Conservation (phyloP, 2,888 invertebrate genomes). For the Lasius fuliginosus region DNA sequence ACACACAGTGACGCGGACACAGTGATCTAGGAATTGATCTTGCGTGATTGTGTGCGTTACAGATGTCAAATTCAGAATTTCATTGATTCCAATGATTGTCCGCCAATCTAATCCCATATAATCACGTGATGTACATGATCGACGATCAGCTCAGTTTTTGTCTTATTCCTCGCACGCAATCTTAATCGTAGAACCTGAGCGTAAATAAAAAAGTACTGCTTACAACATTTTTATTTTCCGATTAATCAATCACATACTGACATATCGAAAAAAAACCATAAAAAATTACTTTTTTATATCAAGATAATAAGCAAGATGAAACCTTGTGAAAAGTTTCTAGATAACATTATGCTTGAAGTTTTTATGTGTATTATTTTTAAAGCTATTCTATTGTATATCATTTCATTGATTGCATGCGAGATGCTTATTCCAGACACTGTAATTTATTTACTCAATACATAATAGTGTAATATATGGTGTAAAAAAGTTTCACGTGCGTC, state of each 20-base stretch:
- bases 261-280: not conserved
- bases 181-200: not conserved
- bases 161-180: conserved; percentile 14
- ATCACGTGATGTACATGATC: conserved; percentile 43
- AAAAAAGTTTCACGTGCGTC: not conserved
- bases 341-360: not conserved
- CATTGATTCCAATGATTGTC: conserved; percentile 66
- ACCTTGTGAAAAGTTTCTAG: not conserved
- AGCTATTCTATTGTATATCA: not conserved
- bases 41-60: not conserved
- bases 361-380: not conserved
- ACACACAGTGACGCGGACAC: conserved; percentile 46
- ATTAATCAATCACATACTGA: not conserved
- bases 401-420: not conserved
- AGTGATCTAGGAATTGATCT: conserved; percentile 9
- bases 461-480: not conserved
- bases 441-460: not conserved
- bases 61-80: conserved; percentile 44
- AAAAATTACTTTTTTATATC: not conserved
- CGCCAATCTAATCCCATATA: conserved; percentile 64
- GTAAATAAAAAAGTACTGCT: conserved; percentile 2
- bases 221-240: not conserved
- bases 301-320: too few relatives aligned
- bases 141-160: conserved; percentile 29
- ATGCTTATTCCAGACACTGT: not conserved